These are phyloP conservation scores for Cyprinus carpio DNA, from an alignment of 2,113 vertebrate genomes.

Conservation along the genomic window DNA sequence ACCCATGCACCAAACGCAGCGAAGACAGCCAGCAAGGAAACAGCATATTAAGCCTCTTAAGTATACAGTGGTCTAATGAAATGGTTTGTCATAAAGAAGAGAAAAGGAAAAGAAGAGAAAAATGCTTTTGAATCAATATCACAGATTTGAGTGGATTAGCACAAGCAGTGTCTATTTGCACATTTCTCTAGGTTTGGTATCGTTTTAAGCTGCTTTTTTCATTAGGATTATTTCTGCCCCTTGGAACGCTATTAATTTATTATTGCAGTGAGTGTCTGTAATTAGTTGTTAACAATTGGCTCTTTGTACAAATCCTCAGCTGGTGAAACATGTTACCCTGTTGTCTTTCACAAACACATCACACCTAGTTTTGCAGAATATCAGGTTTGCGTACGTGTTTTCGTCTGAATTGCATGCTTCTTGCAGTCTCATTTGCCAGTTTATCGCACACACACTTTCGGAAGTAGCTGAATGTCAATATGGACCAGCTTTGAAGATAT, in stretches of 20 bases:
- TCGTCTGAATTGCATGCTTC: neutral
- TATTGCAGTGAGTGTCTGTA: constrained; percentile 18
- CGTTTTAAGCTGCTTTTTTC: constrained; percentile 49
- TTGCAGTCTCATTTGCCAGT: constrained; percentile 25
- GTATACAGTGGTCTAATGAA: constrained; percentile 62
- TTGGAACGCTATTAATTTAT: constrained; percentile 51
- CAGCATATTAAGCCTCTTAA: constrained; percentile 67
- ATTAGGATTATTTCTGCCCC: constrained; percentile 45
- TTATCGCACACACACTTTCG: constrained; percentile 36
- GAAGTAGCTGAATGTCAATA: constrained; percentile 41
- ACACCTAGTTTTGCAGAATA: constrained; percentile 8
- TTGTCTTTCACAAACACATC: constrained; percentile 24
- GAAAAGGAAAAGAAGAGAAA: constrained; percentile 1
- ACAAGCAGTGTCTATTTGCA: constrained; percentile 57
- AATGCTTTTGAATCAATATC: constrained; percentile 63
- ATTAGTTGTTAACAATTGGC: constrained; percentile 50
- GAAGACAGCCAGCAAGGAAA: constrained; percentile 52
- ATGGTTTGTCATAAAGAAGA: constrained; percentile 60
- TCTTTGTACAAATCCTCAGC: constrained; percentile 24
- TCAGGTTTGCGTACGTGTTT: constrained; percentile 2
- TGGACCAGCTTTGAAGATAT: constrained; percentile 35
- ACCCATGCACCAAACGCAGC: constrained; percentile 42
- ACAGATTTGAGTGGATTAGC: constrained; percentile 66
- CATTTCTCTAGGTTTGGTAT: constrained; percentile 52
- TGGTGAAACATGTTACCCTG: constrained; percentile 56